A percentile compares a stretch with the other conserved stretches of the same genome.
These are phyloP conservation scores for Cheilosia urbana DNA, from an alignment of 2,888 invertebrate species.

Conservation along the genomic window DNA sequence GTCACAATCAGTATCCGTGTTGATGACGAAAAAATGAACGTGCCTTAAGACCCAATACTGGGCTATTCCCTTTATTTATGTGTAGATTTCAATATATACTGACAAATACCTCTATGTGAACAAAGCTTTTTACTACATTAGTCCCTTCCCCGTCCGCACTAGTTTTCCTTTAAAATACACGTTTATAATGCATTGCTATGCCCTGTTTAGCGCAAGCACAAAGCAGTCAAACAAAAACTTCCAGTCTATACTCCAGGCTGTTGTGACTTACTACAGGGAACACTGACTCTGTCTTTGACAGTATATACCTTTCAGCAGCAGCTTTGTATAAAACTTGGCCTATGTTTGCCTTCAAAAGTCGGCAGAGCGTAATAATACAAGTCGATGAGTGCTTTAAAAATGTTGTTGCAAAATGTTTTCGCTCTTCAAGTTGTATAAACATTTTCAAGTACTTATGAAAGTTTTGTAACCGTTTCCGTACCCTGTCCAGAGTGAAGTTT, in stretches of 20 bases:
- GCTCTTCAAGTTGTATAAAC: conserved; percentile 1
- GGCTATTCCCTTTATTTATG: no score
- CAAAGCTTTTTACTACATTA: no score
- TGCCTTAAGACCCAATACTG: no score
- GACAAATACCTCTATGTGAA: no score
- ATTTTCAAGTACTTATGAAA: conserved; percentile 1
- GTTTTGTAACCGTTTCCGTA: background rate
- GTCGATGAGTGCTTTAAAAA: conserved; percentile 5
- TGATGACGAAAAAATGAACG: no score
- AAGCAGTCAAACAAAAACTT: background rate
- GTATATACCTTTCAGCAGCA: background rate
- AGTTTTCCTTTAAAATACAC: background rate
- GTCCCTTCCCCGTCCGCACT: background rate
- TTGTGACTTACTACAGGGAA: background rate
- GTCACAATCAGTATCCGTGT: no score
- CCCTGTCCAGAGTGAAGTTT: background rate
- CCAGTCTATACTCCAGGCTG: background rate
- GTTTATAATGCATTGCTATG: background rate
- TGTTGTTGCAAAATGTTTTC: background rate
- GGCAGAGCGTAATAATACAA: background rate
- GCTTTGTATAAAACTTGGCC: background rate
- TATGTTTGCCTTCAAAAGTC: background rate
- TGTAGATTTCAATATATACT: no score
- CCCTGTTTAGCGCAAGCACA: background rate
- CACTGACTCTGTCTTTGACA: conserved; percentile 18